A percentile compares a stretch with the other conserved stretches of the same genome.
Conservation (phyloP, 2,113 vertebrate species). For the Antigone vipio region DNA sequence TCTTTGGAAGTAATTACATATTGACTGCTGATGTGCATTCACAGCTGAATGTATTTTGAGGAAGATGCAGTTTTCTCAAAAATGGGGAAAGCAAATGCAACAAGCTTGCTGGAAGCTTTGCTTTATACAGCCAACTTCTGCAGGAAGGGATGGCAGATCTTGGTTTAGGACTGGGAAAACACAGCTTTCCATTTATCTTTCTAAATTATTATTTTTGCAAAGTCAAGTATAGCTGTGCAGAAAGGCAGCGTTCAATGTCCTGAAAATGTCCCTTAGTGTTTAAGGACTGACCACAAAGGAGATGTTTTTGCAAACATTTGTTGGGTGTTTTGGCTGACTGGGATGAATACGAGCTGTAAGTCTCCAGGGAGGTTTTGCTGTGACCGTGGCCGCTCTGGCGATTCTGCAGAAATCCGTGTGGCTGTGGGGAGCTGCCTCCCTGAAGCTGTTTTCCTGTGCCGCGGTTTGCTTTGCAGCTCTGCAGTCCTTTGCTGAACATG, state of each 20-base stretch:
- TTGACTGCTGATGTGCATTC: background rate
- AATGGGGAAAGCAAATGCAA: too few relatives aligned
- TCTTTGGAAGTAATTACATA: background rate
- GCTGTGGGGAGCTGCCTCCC: background rate
- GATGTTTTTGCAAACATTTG: background rate
- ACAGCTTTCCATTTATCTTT: background rate
- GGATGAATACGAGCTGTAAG: background rate
- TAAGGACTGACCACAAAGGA: background rate
- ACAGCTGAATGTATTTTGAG: background rate
- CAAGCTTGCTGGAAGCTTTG: background rate
- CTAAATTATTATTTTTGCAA: background rate
- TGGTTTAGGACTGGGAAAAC: background rate
- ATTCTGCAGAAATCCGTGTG: rapidly evolving
- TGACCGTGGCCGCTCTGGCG: rapidly evolving
- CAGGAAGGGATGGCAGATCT: background rate
- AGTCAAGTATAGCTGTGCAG: background rate
- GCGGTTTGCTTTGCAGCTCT: background rate
- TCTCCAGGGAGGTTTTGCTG: background rate
- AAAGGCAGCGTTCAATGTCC: background rate
- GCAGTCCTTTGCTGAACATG: background rate
- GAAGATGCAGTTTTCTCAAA: background rate
- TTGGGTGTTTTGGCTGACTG: rapidly evolving
- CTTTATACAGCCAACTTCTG: background rate
- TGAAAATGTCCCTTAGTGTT: rapidly evolving
- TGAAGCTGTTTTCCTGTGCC: background rate